Base-by-base conservation (phyloP, 2,113 vertebrate genomes). In the Hypomesus transpacificus region DNA sequence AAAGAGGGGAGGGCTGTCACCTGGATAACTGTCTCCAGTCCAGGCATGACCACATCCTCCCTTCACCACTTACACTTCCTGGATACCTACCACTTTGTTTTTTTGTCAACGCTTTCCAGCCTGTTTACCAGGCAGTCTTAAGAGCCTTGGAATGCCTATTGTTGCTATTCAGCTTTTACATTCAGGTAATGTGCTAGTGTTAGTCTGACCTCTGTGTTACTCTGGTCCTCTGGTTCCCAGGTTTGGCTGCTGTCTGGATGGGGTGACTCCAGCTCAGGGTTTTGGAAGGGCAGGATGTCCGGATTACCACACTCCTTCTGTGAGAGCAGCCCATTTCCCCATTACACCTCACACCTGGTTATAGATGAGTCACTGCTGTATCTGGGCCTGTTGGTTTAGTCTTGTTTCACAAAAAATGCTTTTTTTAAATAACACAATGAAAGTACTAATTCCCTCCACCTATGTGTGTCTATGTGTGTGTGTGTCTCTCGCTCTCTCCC, bases 201-300 rank as follows among this genome's bases (percentile, higher is more conserved):
- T 14, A 52, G 65, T 24, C 3, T 17, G 22, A 31, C 11, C 14
- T 14, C 14, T 56, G 21, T 39, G 20, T 4, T 21, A 52, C n/a
- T 5, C 9, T n/a, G 14, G 24, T 28, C 22, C 31, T 58, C 20
- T 58, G 9, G 34, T 71, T 61, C 2, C 67, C 70, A 98, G 96
- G 82, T 95, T 89, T 0, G 94, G 96, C 17, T 98, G 96, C 80
- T 98, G 96, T 80, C 86, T 91, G 26, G 95, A 98, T 58, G 94
- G 93, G 1, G 81, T 94, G 70, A 95, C 93, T 0, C 26, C 82
- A 70, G 95, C 96, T 3, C 85, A 75, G 75, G 95, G 95, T 1
- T 91, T 89, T 60, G 90, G 90, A 72, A 86, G 92, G 57, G 74
- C 82, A 59, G 96, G 95, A 22, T 98, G 96, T 64, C 53, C 85